Conservation (phyloP, 1,140 invertebrate species). For the Drosophila biarmipes region DNA sequence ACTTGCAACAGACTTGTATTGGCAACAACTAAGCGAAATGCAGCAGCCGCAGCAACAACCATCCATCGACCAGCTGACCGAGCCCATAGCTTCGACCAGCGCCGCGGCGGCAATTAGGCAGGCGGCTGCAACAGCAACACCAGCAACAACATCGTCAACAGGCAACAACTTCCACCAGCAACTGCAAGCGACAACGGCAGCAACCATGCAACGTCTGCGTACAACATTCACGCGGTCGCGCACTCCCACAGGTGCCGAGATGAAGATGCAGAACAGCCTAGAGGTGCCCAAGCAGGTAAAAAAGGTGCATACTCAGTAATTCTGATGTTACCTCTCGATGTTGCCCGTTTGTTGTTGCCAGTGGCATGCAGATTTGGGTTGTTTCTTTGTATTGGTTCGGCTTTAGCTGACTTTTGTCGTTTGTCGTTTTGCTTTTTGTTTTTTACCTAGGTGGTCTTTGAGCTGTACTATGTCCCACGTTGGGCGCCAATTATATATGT, state of each 20-base stretch:
- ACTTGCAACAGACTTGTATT: constrained; percentile 3
- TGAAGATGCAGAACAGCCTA: constrained; percentile 95
- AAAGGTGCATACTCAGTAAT: constrained; percentile 13
- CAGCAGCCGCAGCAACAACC: constrained; percentile 24
- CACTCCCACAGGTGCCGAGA: constrained; percentile 93
- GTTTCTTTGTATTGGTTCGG: not conserved
- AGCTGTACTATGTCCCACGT: no score
- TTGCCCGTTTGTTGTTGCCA: not conserved
- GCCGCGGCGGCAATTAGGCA: not conserved
- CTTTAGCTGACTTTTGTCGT: not conserved
- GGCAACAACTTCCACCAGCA: constrained; percentile 29
- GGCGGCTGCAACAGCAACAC: not conserved
- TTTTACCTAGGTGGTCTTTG: not conserved
- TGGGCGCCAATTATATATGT: not conserved
- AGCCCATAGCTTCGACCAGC: constrained; percentile 13
- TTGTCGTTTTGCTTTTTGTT: not conserved
- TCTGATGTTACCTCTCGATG: constrained; percentile 1
- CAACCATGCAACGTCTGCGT: constrained; percentile 90
- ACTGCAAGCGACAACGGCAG: constrained; percentile 15
- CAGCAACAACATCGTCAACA: constrained; percentile 12
- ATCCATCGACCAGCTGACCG: constrained; percentile 38
- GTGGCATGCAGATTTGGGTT: constrained; percentile 2
- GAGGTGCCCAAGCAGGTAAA: constrained; percentile 93
- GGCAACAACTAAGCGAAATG: constrained; percentile 7
- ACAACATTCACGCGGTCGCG: constrained; percentile 94